phyloP scores from a whole-genome alignment of 2,888 invertebrate genomes.

The Xiphydria camelus region DNA sequence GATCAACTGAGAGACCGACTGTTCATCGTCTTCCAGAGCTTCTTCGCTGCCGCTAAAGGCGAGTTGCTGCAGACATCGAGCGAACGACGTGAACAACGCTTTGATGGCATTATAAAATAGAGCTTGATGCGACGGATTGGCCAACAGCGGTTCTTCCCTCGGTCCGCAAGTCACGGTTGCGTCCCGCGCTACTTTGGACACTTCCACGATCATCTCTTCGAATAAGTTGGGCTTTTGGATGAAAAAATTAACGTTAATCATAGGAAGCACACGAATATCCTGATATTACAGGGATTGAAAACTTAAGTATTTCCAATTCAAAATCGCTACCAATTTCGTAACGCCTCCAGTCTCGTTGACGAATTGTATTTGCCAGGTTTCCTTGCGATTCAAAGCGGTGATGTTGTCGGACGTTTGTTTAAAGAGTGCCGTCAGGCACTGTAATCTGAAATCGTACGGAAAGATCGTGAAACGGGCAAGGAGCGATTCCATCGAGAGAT shows the following conservation, averaged over 20 bases:
- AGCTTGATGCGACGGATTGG: conserved; percentile 57
- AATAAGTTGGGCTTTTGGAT: conserved; percentile 71
- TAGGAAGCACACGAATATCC: no score
- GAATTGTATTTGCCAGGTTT: conserved; percentile 86
- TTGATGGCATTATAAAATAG: conserved; percentile 49
- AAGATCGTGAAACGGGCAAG: not conserved
- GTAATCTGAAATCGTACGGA: conserved; percentile 60
- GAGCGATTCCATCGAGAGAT: not conserved
- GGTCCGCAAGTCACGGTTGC: conserved; percentile 73
- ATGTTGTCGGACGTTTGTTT: conserved; percentile 82
- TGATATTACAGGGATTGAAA: conserved; percentile 1
- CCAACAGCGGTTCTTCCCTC: conserved; percentile 65
- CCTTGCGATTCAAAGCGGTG: conserved; percentile 70
- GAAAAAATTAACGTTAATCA: conserved; percentile 29
- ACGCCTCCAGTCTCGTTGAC: conserved; percentile 84
- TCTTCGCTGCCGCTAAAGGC: conserved; percentile 72
- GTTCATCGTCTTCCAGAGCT: conserved; percentile 61
- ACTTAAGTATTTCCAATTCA: not conserved
- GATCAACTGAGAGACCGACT: conserved; percentile 66
- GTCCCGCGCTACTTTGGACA: conserved; percentile 70
- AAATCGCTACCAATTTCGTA: conserved; percentile 71
- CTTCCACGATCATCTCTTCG: conserved; percentile 73
- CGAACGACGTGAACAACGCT: conserved; percentile 47
- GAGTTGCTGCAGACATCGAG: conserved; percentile 71
- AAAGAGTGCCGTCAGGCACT: conserved; percentile 83